Conservation (phyloP, 2,113 vertebrate species). For the Perca fluviatilis region DNA sequence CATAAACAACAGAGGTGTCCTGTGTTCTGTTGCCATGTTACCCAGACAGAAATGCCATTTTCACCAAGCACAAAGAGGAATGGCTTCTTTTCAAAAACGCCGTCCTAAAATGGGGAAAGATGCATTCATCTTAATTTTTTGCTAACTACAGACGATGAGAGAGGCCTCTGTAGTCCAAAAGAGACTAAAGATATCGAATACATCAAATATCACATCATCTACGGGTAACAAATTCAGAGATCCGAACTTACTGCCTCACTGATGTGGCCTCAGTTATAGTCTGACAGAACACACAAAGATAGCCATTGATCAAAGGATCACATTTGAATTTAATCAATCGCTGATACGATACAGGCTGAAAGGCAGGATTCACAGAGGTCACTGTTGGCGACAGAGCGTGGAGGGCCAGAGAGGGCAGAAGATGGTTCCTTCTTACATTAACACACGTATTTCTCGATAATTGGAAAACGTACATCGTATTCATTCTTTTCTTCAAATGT, state of each 20-base stretch:
- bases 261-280: background rate
- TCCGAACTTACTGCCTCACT: conserved; percentile 9
- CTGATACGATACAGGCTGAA: background rate
- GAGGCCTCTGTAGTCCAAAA: background rate
- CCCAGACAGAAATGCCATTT: background rate
- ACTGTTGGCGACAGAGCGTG: background rate
- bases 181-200: background rate
- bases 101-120: background rate
- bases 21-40: conserved; percentile 12
- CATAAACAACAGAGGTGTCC: conserved; percentile 37
- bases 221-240: background rate
- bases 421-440: background rate
- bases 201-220: conserved; percentile 1
- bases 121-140: background rate
- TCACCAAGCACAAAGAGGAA: background rate
- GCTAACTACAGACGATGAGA: background rate
- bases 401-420: background rate
- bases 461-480: background rate
- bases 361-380: conserved; percentile 14
- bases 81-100: background rate
- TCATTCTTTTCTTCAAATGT: background rate
- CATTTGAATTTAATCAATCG: conserved; percentile 4
- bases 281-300: background rate
- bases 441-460: background rate
- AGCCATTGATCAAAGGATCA: conserved; percentile 16